Evolutionary conservation across 2,113 vertebrate species (phyloP).

Genomic region (Ophthalmolycus amberensis): DNA sequence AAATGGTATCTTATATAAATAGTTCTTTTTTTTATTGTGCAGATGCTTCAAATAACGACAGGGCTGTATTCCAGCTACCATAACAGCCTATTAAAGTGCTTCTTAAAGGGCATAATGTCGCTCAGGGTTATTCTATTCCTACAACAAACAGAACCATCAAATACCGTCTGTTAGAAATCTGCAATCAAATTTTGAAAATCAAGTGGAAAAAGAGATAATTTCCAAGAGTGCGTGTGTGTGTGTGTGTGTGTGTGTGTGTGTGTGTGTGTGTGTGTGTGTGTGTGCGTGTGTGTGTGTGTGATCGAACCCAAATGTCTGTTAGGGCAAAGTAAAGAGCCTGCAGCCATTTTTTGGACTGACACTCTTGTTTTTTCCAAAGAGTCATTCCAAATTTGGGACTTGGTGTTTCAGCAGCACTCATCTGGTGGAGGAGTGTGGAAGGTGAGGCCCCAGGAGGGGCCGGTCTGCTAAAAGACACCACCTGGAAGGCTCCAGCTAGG

Average conservation of each 20-base stretch:
- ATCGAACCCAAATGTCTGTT: slow-evolving; percentile 24
- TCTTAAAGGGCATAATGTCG: background rate
- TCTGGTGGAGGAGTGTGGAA: slow-evolving; percentile 55
- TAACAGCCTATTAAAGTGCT: background rate
- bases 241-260: slow-evolving; percentile 16
- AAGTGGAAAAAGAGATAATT: slow-evolving; percentile 36
- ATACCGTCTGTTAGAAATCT: background rate
- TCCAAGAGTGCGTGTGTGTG: slow-evolving; percentile 11
- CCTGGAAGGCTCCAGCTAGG: slow-evolving; percentile 57
- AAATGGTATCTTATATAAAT: background rate
- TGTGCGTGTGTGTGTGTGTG: background rate
- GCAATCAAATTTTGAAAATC: slow-evolving; percentile 34
- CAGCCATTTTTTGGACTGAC: slow-evolving; percentile 49
- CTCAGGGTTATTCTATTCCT: background rate
- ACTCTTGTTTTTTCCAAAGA: slow-evolving; percentile 63
- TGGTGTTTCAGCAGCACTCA: slow-evolving; percentile 57
- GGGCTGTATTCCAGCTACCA: background rate
- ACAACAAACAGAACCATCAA: background rate
- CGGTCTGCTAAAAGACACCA: slow-evolving; percentile 61
- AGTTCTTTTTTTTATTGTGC: background rate
- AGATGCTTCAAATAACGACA: slow-evolving; percentile 10
- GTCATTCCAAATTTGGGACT: slow-evolving; percentile 53
- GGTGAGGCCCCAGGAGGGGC: slow-evolving; percentile 65
- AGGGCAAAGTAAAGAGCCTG: slow-evolving; percentile 26
- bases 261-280: too few species aligned